Percentiles rank a stretch among this genome's conserved stretches.
phyloP scores from a whole-genome alignment of 2,888 invertebrate species.

The Cosmorhoe ocellata region DNA sequence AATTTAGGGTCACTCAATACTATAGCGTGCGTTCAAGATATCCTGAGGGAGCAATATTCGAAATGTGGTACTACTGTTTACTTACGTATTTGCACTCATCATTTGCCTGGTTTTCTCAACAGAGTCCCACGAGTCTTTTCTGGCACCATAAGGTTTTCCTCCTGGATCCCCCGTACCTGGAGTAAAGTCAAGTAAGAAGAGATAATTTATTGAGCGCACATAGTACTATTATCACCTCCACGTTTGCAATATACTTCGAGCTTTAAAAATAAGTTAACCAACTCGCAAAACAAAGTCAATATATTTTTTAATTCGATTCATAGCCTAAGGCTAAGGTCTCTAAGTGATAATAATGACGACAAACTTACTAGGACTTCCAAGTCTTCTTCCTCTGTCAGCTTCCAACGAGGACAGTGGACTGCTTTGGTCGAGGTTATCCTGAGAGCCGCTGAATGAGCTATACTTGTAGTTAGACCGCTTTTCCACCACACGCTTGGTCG shows the following conservation, averaged over 20 bases:
- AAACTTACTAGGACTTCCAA: slow-evolving; percentile 73
- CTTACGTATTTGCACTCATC: slow-evolving; percentile 80
- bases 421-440: slow-evolving; percentile 70
- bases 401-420: slow-evolving; percentile 72
- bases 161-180: slow-evolving; percentile 69
- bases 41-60: too few species aligned
- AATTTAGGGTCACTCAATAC: too few species aligned
- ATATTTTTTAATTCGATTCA: too few species aligned
- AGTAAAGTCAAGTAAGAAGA: not conserved
- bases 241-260: too few species aligned
- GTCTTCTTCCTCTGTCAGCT: slow-evolving; percentile 61
- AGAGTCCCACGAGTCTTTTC: slow-evolving; percentile 92
- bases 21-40: too few species aligned
- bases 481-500: slow-evolving; percentile 71
- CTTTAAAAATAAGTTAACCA: too few species aligned
- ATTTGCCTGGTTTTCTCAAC: slow-evolving; percentile 90
- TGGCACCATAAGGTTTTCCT: slow-evolving; percentile 59
- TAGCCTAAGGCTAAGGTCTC: too few species aligned
- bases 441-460: slow-evolving; percentile 71
- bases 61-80: slow-evolving; percentile 3
- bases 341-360: not conserved
- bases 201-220: too few species aligned
- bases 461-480: slow-evolving; percentile 77
- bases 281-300: too few species aligned
- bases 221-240: too few species aligned